Evolutionary conservation across 2,888 invertebrate species (phyloP).

Genomic region (Bhutanitis thaidina): DNA sequence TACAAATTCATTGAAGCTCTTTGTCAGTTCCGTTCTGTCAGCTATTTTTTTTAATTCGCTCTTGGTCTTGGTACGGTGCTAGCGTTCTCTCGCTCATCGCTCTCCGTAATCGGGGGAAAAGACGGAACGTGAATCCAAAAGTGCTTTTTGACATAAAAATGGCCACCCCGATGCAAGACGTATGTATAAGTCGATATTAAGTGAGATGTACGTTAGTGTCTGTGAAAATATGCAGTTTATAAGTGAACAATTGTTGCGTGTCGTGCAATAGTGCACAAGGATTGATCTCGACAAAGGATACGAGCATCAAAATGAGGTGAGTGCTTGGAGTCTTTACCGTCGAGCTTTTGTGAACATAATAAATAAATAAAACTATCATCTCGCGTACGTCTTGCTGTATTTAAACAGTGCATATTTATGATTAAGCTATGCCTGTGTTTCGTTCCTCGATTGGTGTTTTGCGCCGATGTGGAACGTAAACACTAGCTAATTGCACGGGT

Average conservation of each 20-base stretch:
- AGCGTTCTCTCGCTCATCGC: conserved; percentile 63
- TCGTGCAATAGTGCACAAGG: conserved; percentile 72
- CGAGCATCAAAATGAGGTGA: conserved; percentile 73
- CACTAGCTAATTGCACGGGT: conserved; percentile 52
- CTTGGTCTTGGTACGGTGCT: conserved; percentile 51
- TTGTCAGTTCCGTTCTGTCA: conserved; percentile 24
- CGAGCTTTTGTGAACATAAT: conserved; percentile 71
- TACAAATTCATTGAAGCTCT: conserved; percentile 22
- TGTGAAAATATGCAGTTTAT: conserved; percentile 72
- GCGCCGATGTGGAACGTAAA: conserved; percentile 59
- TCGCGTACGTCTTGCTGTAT: conserved; percentile 63
- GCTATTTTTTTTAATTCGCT: conserved; percentile 33
- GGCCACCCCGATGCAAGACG: conserved; percentile 65
- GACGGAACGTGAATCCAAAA: conserved; percentile 46
- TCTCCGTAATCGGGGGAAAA: conserved; percentile 64
- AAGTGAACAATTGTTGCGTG: conserved; percentile 76
- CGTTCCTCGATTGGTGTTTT: conserved; percentile 37
- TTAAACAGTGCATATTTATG: conserved; percentile 50
- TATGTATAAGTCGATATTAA: conserved; percentile 56
- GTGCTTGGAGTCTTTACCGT: conserved; percentile 56
- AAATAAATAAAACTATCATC: conserved; percentile 63
- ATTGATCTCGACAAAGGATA: conserved; percentile 74
- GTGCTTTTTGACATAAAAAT: conserved; percentile 70
- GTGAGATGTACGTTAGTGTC: conserved; percentile 58
- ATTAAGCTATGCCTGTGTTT: conserved; percentile 46